Evolutionary conservation across 2,888 invertebrate species (phyloP), one percentile per base, ranked within the genome.

Genomic region (Mamestra brassicae): DNA sequence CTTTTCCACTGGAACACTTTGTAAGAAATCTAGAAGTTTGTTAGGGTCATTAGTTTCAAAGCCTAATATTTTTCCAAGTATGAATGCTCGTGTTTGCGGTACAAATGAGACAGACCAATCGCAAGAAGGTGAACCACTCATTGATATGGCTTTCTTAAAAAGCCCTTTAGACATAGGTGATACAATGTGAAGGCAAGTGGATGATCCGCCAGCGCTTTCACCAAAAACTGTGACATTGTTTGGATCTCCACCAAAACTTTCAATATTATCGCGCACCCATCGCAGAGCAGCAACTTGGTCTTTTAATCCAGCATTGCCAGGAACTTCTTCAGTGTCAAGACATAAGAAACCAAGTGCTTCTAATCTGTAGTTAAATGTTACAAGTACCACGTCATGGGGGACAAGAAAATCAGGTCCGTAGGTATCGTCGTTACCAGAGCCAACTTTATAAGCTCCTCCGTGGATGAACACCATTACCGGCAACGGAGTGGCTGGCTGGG

Each of bases 391-490:
- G 15, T 84, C 88, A 47, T 92, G 89, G 11, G 83, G 84, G 1
- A 94, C 84, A 2, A 94, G 82, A 65, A 91, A 93, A 55, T 94
- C 92, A 45, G 93, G 93, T 11, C 92, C 93, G 36, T 91, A 92
- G 26, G 80, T 13, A 1, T 83, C 83, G 4, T 83, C 85, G 78
- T 92, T 80, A 55, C 93, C 93, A 0, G 91, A 91, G 5, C 93
- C 93, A 15, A 88, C 85, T 66, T 88, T 85, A 65, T 87, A 93
- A 0, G 85, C 92, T 0, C 93, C 93, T 13, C 93, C 93, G 57
- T 93, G 92, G 36, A 93, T 90, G 74, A 89, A 93, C 0, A 93
- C 86, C 92, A 93, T 93, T 10, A 93, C 93, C 34, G 93, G 89
- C 0, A 90, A 76, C 0, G 86, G 86, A 0, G 76, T 62, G 1